Percentiles rank a stretch among this genome's conserved stretches.
These are phyloP conservation scores for Pseudomyrmex flavicornis DNA, from an alignment of 1,140 invertebrate genomes.

Conservation along the genomic window DNA sequence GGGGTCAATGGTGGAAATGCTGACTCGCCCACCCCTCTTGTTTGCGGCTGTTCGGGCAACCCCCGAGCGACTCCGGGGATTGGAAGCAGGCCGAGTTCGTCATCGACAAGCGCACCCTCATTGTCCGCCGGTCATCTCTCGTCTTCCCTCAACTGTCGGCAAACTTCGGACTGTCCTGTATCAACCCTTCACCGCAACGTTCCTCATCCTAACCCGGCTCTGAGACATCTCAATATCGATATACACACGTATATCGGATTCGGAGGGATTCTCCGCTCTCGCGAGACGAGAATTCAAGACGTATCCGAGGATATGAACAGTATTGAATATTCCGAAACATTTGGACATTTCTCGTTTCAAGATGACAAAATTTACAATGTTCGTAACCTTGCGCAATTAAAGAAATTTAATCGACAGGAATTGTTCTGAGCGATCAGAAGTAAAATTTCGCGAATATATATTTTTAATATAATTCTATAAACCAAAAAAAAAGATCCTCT, in stretches of 20 bases:
- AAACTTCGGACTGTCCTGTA: slow-evolving; percentile 68
- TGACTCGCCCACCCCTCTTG: slow-evolving; percentile 80
- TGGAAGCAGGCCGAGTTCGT: slow-evolving; percentile 63
- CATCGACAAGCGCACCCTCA: slow-evolving; percentile 44
- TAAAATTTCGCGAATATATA: not conserved
- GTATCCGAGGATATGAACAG: slow-evolving; percentile 17
- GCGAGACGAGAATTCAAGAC: slow-evolving; percentile 43
- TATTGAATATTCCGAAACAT: slow-evolving; percentile 41
- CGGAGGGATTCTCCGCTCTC: not conserved
- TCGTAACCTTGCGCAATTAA: not conserved
- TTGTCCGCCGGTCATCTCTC: slow-evolving; percentile 68
- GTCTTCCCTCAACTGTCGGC: slow-evolving; percentile 68
- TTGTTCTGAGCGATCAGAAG: not conserved
- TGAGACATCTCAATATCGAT: slow-evolving; percentile 65
- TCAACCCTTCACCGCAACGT: slow-evolving; percentile 67
- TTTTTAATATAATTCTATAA: not conserved
- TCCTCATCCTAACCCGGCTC: slow-evolving; percentile 23
- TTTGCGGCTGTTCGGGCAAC: slow-evolving; percentile 75
- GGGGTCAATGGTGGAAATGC: slow-evolving; percentile 72
- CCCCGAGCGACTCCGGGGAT: slow-evolving; percentile 55
- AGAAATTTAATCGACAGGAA: not conserved
- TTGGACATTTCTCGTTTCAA: not conserved
- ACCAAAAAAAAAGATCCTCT: not conserved
- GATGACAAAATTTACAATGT: slow-evolving; percentile 5
- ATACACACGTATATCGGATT: not conserved